Evolutionary conservation across 2,113 vertebrate species (phyloP), one percentile per base, ranked within the genome.

Genomic region (Pollachius pollachius): DNA sequence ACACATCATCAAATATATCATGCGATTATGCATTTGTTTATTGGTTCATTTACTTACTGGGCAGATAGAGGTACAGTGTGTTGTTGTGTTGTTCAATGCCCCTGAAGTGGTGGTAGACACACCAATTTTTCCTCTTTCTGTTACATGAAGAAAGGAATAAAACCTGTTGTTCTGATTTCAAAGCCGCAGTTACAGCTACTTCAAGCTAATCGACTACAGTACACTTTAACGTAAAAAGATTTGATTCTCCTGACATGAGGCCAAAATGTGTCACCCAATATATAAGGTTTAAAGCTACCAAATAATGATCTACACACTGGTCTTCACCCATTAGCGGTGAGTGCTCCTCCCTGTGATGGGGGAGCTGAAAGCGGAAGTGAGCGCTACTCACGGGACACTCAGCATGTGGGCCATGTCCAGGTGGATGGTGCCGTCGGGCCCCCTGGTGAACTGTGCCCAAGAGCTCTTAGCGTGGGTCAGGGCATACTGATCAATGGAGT

Each of bases 381-480:
- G 41, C 8, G 5, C 8, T 48, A 48, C 41, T 48, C 41, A 48
- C 41, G 41, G 41, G 12, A 48, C 9, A 13, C 12, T 15, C 27
- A 63, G 23, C 62, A 30, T 34, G 62, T 63, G 62, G 2, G 25
- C 25, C 62, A 63, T 63, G 15, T 27, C 8, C 1, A 63, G 62
- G 15, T 34, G 3, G 27, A 63, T 15, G 16, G 25, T 30, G 4
- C 25, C 25, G 6, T 34, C n/a, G 15, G 25, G 25, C 5, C 18
- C 3, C 5, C 27, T 15, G 13, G 27, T 27, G 62, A 63, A 63
- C 62, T 63, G 5, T 63, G 25, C 16, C 62, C 62, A 63, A 15
- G 62, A 63, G 62, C 62, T 63, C 62, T 63, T 63, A 4, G 62
- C 1, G 27, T 34, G 25, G 16, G 62, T 63, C 27, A 63, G 27